Base-by-base conservation (phyloP, 2,797 vertebrate genomes). In the Lerista edwardsae region DNA sequence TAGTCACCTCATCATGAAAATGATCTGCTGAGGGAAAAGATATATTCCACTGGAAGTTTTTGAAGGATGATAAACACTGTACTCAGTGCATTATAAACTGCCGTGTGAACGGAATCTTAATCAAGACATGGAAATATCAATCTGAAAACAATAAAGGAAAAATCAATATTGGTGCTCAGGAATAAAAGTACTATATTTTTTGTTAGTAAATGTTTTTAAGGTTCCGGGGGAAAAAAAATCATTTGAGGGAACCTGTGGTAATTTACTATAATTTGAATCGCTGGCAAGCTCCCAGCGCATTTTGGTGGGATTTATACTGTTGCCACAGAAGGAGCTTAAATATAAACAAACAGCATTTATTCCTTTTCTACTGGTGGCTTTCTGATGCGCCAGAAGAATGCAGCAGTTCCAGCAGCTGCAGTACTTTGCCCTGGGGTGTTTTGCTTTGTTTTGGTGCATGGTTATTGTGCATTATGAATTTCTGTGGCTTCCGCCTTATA, bases 21-120 rank as follows among this genome's bases (percentile, higher is more conserved):
- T 88, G 88, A 92, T 90, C 86, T 92, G 90, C 85, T 89, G 84
- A 84, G 79, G 90, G 88, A 89, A 91, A 92, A 92, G 83, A 92
- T 94, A 87, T 84, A 90, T 95, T 90, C 94, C 92, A 89, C 91
- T 89, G 92, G 88, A 76, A 86, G 91, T 69, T 91, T 92, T 93
- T 91, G 90, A 91, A 91, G 85, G 1, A 67, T 88, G 92, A 90
- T 89, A 93, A 94, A 93, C 91, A 86, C 86, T 80, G 87, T 91
- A 83, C 87, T 89, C 81, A 25, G 86, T 86, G 81, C 68, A 64
- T 92, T 95, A 83, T 80, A 82, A 90, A 82, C 80, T 62, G 19
- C 47, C 31, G 51, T 15, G 88, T 92, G 92, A 92, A 87, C 91
- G 84, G 94, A 94, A 94, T 94, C 90, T 85, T 92, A 91, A 94